Conservation (phyloP, 2,113 vertebrate species). For the Choloepus hoffmanni region DNA sequence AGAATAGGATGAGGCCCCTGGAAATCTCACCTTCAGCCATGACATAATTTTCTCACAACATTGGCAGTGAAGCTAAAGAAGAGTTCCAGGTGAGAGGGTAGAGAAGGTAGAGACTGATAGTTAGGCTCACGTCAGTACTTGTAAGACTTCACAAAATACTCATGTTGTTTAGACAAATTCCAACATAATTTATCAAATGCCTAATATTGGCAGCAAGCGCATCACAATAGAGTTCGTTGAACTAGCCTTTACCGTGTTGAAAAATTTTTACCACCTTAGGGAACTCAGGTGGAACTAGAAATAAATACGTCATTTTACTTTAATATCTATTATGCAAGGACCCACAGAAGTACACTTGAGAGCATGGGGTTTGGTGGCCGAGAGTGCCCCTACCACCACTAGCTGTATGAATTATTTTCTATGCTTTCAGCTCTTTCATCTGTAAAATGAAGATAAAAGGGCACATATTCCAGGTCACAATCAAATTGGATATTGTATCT, state of each 20-base stretch:
- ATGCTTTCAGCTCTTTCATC: neutral
- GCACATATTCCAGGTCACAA: conserved; percentile 27
- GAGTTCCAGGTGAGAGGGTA: neutral
- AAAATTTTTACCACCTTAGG: neutral
- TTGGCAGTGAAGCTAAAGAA: neutral
- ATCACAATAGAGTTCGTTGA: neutral
- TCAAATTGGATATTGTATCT: neutral
- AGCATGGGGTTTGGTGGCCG: neutral
- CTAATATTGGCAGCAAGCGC: neutral
- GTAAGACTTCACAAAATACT: neutral
- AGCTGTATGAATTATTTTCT: neutral
- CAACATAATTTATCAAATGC: neutral
- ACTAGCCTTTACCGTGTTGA: neutral
- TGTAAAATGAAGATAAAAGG: conserved; percentile 44
- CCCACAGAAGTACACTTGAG: neutral
- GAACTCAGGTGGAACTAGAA: neutral
- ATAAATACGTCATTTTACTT: neutral
- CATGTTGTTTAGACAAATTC: neutral
- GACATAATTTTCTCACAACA: neutral
- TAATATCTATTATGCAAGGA: neutral
- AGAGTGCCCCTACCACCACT: neutral
- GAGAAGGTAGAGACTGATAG: neutral
- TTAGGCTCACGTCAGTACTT: neutral
- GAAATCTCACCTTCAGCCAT: neutral
- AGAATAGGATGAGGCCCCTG: neutral